A percentile compares a stretch with the other conserved stretches of the same genome.
phyloP scores from a whole-genome alignment of 2,888 invertebrate genomes.

The Cheiracanthium punctorium region DNA sequence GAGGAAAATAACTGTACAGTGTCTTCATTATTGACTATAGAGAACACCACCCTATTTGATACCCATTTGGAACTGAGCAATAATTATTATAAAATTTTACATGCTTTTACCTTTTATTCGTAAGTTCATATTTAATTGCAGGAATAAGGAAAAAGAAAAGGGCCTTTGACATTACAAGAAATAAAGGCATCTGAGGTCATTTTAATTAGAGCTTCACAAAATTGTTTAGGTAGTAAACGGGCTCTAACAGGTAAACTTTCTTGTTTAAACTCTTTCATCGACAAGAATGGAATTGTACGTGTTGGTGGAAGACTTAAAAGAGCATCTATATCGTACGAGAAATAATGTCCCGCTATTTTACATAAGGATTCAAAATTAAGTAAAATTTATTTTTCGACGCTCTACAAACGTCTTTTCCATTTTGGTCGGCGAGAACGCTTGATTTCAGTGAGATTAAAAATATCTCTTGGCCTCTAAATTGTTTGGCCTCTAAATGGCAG shows the following conservation, averaged over 20 bases:
- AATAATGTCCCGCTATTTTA: background rate
- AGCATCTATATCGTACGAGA: background rate
- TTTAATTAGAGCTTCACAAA: background rate
- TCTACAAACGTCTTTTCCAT: background rate
- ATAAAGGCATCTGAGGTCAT: background rate
- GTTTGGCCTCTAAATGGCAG: background rate
- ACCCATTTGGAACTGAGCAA: background rate
- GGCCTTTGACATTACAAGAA: background rate
- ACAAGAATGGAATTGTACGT: background rate
- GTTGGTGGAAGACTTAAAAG: background rate
- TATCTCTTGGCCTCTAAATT: no score
- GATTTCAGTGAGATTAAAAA: background rate
- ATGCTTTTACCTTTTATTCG: background rate
- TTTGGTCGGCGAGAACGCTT: background rate
- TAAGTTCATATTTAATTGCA: background rate
- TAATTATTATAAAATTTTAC: background rate
- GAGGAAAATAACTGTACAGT: no score
- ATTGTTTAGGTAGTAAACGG: background rate
- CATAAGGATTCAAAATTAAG: background rate
- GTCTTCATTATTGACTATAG: background rate
- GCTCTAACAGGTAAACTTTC: background rate
- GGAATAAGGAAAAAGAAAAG: background rate
- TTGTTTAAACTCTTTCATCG: background rate
- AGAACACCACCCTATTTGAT: background rate
- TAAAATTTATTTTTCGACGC: background rate